Conservation (phyloP, 35 echinoderm and acorn worm genomes). For the Apostichopus japonicus region DNA sequence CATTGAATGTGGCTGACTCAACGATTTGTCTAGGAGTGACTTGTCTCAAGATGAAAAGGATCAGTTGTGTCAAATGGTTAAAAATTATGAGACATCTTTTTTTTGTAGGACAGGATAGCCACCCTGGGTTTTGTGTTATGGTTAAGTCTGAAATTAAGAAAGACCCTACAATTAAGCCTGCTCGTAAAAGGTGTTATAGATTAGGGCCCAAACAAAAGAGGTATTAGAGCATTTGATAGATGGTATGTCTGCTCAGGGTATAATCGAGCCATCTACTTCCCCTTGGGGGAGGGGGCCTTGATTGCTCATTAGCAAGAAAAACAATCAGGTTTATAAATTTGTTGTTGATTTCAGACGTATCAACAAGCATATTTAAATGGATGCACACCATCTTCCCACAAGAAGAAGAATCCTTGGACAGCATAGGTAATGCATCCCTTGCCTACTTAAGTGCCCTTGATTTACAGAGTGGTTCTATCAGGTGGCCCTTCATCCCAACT, state of each 20-base stretch:
- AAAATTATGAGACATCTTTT: background rate
- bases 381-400: background rate
- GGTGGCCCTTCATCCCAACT: constrained; percentile 14
- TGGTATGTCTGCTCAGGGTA: constrained; percentile 19
- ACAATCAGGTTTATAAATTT: constrained; percentile 3
- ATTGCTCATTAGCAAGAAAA: constrained; percentile 23
- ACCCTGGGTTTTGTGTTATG: background rate
- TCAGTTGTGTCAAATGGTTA: background rate
- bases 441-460: constrained; percentile 44
- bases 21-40: background rate
- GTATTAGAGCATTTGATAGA: constrained; percentile 31
- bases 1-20: background rate
- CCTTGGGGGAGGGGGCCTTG: constrained; percentile 26
- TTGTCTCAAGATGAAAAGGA: background rate
- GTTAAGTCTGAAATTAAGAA: constrained; percentile 22
- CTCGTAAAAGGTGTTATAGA: constrained; percentile 11
- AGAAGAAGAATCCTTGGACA: constrained; percentile 41
- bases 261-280: constrained; percentile 26
- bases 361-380: constrained; percentile 23
- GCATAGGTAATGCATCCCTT: background rate
- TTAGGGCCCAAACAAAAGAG: background rate
- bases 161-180: background rate
- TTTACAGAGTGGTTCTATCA: constrained; percentile 60
- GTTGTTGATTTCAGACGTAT: constrained; percentile 33
- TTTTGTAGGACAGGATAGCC: constrained; percentile 6